Percentiles rank a stretch among this genome's conserved stretches.
phyloP scores from a whole-genome alignment of 2,797 vertebrate genomes.

The Rhinophrynus dorsalis region DNA sequence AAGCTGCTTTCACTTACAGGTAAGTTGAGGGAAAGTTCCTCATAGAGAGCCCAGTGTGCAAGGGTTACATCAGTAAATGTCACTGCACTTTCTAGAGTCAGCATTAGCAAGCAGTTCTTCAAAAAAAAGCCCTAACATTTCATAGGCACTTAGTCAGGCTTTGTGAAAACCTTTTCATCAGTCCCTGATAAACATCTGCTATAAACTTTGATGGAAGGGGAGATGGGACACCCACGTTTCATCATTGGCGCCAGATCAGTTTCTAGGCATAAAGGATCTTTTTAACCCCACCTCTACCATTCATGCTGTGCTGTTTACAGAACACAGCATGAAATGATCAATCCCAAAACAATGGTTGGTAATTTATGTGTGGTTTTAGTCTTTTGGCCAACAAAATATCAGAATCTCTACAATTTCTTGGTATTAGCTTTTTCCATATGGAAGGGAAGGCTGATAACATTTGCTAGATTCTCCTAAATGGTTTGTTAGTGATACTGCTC shows the following conservation, averaged over 20 bases:
- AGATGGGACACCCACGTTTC: conserved; percentile 41
- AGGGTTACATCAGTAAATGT: conserved; percentile 42
- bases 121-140: conserved; percentile 40
- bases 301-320: no score
- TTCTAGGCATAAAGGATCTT: conserved; percentile 35
- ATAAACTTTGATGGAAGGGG: conserved; percentile 33
- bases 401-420: no score
- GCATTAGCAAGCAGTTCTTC: conserved; percentile 37
- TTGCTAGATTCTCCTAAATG: no score
- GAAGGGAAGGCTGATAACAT: no score
- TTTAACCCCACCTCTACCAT: conserved; percentile 16
- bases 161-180: conserved; percentile 48
- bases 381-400: no score
- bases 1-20: not conserved
- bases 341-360: no score
- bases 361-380: no score
- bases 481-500: no score
- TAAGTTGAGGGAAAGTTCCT: not conserved
- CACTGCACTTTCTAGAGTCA: conserved; percentile 34
- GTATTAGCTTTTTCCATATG: no score
- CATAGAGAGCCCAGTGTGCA: not conserved
- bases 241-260: conserved; percentile 35
- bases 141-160: conserved; percentile 46
- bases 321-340: no score
- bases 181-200: conserved; percentile 36